Base-by-base conservation (phyloP, 1,140 invertebrate species). In the Brachionus rubens region DNA sequence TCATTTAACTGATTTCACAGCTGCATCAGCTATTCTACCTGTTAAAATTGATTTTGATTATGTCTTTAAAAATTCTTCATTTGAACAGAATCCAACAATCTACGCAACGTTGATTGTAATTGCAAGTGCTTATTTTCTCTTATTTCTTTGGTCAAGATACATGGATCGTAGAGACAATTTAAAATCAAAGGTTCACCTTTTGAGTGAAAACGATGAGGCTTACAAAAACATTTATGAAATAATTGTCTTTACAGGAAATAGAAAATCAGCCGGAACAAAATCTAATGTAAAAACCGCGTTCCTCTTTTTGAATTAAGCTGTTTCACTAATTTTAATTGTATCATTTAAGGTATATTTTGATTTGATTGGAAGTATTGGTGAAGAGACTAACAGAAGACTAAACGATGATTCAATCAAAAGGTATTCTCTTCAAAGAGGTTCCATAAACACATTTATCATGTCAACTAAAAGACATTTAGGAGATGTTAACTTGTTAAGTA, bases 221-320 rank as follows among this genome's bases (percentile, higher is more conserved):
- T 85, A 88, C 77, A 84, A 84, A 76, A 88, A 88, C 76, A 81
- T 87, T 16, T 88, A 88, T 79, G 85, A 88, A 77, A 81, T 88
- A 46, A 80, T 86, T 3, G 85, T 88, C 0, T 81, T 81, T 16
- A 88, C 87, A 4, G 87, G 87, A 19, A 83, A 85, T 79, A 79
- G 83, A 33, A 82, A 80, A 68, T 82, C 83, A 76, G 85, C 86
- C 30, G 84, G 82, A 10, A 87, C 86, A 2, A 82, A 87, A 68
- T 88, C 87, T 5, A 85, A 84, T 80, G 77, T 87, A 4, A 80
- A 81, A n/a, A n/a, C n/a, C n/a, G n/a, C n/a, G n/a, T n/a, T n/a
- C n/a, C n/a, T n/a, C n/a, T n/a, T n/a, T n/a, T n/a, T n/a, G n/a
- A n/a, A n/a, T n/a, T n/a, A n/a, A n/a, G n/a, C n/a, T n/a, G n/a